A percentile compares a stretch with the other conserved stretches of the same genome.
Evolutionary conservation across 2,888 invertebrate genomes (phyloP).

Genomic region (Atrina japonica): DNA sequence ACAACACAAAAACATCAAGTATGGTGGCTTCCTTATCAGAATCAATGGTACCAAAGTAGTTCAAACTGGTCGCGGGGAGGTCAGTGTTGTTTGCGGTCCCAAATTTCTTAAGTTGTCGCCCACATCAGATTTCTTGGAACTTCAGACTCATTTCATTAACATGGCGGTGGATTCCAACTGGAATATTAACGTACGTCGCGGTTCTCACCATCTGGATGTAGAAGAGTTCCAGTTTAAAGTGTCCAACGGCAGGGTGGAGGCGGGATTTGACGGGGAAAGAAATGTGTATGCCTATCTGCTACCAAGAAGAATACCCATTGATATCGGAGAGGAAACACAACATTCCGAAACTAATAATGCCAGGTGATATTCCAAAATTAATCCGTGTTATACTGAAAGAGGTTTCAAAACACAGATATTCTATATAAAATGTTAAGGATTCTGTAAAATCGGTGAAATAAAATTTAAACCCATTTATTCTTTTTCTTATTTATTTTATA

Average conservation of each 20-base stretch:
- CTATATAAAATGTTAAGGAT: no score
- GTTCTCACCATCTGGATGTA: slow-evolving; percentile 68
- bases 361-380: no score
- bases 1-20: slow-evolving; percentile 70
- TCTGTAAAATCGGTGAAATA: no score
- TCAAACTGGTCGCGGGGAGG: slow-evolving; percentile 78
- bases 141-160: slow-evolving; percentile 79
- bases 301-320: slow-evolving; percentile 55
- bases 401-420: no score
- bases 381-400: no score
- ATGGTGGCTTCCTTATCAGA: slow-evolving; percentile 75
- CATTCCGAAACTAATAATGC: no score
- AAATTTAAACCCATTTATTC: no score
- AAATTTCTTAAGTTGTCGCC: slow-evolving; percentile 79
- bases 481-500: no score
- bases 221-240: slow-evolving; percentile 60
- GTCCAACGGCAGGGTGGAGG: slow-evolving; percentile 71
- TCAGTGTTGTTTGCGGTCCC: slow-evolving; percentile 79
- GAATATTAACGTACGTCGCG: slow-evolving; percentile 71
- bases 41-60: slow-evolving; percentile 79
- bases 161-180: slow-evolving; percentile 78
- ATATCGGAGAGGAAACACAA: slow-evolving; percentile 38
- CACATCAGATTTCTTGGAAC: slow-evolving; percentile 66
- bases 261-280: slow-evolving; percentile 63
- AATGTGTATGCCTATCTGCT: slow-evolving; percentile 60